Conservation (phyloP, 2,113 vertebrate genomes). For the Gallinago undulata region DNA sequence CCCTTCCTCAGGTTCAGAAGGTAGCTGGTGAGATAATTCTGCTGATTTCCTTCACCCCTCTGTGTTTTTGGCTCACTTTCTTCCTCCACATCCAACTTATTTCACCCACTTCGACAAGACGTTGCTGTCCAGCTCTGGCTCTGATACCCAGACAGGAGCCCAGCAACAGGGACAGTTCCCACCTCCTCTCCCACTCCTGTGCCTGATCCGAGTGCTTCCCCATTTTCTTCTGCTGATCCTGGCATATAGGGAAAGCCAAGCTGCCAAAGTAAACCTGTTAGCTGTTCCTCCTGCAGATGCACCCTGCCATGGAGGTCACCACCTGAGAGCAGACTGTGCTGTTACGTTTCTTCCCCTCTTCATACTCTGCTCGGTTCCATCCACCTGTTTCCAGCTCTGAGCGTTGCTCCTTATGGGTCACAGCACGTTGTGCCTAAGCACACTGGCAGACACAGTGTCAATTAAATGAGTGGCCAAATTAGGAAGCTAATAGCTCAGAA, state of each 20-base stretch:
- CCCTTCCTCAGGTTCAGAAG: not conserved
- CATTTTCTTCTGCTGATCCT: not conserved
- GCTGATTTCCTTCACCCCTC: not conserved
- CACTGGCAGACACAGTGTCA: not conserved
- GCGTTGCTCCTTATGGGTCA: rapidly evolving
- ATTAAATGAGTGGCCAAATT: not conserved
- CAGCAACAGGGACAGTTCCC: not conserved
- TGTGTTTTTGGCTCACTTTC: not conserved
- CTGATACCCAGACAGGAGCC: not conserved
- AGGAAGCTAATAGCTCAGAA: not conserved
- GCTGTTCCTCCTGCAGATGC: not conserved
- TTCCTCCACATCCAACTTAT: not conserved
- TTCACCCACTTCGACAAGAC: not conserved
- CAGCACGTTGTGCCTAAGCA: not conserved
- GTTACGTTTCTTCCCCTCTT: rapidly evolving
- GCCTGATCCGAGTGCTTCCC: not conserved
- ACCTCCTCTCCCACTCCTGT: not conserved
- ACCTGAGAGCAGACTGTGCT: not conserved
- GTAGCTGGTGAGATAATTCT: not conserved
- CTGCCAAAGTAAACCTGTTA: not conserved
- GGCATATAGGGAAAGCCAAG: not conserved
- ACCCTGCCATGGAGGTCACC: not conserved
- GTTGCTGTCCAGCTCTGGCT: not conserved
- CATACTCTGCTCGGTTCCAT: not conserved
- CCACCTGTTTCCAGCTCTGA: not conserved